phyloP scores from a whole-genome alignment of 2,113 vertebrate species.

The Phyllopteryx taeniolatus region DNA sequence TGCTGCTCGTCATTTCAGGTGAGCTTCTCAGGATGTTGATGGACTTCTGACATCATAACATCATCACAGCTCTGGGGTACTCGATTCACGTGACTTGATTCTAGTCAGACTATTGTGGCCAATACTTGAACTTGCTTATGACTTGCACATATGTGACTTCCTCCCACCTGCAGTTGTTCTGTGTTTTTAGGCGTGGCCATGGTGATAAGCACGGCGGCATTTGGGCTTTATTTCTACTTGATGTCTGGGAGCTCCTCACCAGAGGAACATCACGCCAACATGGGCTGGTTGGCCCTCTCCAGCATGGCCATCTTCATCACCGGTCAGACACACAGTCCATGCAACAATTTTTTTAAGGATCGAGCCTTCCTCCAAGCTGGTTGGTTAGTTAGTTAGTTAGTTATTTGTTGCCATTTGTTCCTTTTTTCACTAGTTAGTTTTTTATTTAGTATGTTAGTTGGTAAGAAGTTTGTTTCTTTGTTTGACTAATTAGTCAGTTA shows the following conservation, averaged over 20 bases:
- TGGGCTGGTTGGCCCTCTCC: slow-evolving; percentile 84
- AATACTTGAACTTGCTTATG: not conserved
- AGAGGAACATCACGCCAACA: slow-evolving; percentile 21
- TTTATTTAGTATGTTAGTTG: no score
- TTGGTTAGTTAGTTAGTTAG: not conserved
- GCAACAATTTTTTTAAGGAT: not conserved
- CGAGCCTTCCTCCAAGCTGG: not conserved
- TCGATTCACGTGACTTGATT: not conserved
- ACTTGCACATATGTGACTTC: not conserved
- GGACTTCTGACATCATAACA: not conserved
- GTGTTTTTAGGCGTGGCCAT: slow-evolving; percentile 77
- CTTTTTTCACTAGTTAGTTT: no score
- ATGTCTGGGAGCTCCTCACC: slow-evolving; percentile 54
- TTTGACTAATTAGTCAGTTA: no score
- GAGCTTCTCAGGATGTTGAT: not conserved
- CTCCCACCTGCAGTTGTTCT: not conserved
- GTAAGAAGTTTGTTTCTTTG: no score
- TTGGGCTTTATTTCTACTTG: slow-evolving; percentile 87
- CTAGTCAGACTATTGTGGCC: not conserved
- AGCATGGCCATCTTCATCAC: slow-evolving; percentile 86
- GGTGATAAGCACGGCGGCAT: slow-evolving; percentile 78
- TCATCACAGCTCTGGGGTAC: not conserved
- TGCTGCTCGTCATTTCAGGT: slow-evolving; percentile 86
- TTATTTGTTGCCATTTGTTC: no score
- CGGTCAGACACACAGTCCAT: slow-evolving; percentile 66